Base-by-base conservation (phyloP, 2,113 vertebrate genomes). In the Macquaria australasica region DNA sequence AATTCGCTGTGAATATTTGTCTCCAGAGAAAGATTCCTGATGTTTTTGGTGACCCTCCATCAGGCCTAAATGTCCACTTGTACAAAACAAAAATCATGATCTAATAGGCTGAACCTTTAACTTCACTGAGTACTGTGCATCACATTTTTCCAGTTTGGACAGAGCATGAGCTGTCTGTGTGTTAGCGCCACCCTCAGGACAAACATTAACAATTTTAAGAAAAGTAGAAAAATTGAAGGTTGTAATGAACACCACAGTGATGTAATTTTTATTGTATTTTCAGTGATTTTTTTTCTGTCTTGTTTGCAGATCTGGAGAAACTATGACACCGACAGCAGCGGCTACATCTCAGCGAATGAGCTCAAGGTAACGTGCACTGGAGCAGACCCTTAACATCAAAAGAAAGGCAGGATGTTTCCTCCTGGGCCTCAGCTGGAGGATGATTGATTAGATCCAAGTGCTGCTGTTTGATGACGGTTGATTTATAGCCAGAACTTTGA, bases 311-410 rank as follows among this genome's bases (percentile, higher is more conserved):
- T 99, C 87, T 99, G 98, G 97, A 97, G 97, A 70, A 97, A 95
- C 88, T 99, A 99, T 0, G 98, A 99, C 59, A 89, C 95, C 0
- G 97, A 99, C 91, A 97, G 97, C 96, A 99, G 98, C 79, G 98
- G 98, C 80, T 99, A 96, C 94, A 97, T 99, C 91, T 99, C 97
- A 73, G 95, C 96, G 5, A 69, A 84, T 0, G 97, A 99, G 79
- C 97, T 99, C 51, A 94, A 91, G 89, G 98, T 98, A 90, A 81
- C 39, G 11, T 8, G 18, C 9, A 4, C 28, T 20, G 59, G 3
- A 45, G 6, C 63, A 41, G 63, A 63, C 60, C 8, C 12, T 63
- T 1, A 51, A 34, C 18, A 6, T 20, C 50, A 51, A 18, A 20
- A 20, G 6, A 51, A 48, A 51, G 8, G 2, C 6, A 21, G 50